Base-by-base conservation (phyloP, 2,888 invertebrate species). In the Thera obeliscata region DNA sequence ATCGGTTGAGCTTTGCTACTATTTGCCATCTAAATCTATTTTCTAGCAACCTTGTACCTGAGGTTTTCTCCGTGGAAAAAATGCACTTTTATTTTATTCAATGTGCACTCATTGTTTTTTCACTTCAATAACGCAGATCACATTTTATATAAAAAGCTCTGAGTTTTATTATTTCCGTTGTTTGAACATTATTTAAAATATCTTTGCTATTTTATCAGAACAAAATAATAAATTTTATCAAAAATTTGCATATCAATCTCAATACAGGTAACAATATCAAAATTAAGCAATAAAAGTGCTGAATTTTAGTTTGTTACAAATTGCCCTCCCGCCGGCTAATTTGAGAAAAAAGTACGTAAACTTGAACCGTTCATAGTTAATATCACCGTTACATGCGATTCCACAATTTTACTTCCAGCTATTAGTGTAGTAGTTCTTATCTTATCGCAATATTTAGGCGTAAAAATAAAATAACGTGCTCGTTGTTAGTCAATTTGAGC, bases 311-410 rank as follows among this genome's bases (percentile, higher is more conserved):
- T 83, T 78, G 77, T 80, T 78, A 82, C 82, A 80, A 89, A 87
- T 84, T 80, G 76, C 83, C 81, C 72, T 77, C 82, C 80, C 71
- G 78, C 78, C 79, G 75, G 79, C 82, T 84, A 86, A 87, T 85
- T 85, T 83, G 80, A 86, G 86, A 85, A 88, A 87, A 86, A 87
- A 85, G 80, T 85, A 83, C 83, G 84, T 81, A 88, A 90, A 88
- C 86, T 90, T 87, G 83, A 86, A 87, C 81, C 78, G 81, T 86
- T 88, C 88, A 87, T 87, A 82, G 88, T 84, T 91, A 92, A 93
- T 91, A 90, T 86, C 89, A 87, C 87, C 84, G 85, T 89, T 89
- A 89, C 91, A 91, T 91, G 91, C 91, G 88, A 91, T 91, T 87
- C 86, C 83, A 89, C 89, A 89, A 93, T 91, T 93, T 91, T 87